These are phyloP conservation scores for Tolypeutes matacus DNA, from an alignment of 2,797 vertebrate genomes.

Conservation along the genomic window DNA sequence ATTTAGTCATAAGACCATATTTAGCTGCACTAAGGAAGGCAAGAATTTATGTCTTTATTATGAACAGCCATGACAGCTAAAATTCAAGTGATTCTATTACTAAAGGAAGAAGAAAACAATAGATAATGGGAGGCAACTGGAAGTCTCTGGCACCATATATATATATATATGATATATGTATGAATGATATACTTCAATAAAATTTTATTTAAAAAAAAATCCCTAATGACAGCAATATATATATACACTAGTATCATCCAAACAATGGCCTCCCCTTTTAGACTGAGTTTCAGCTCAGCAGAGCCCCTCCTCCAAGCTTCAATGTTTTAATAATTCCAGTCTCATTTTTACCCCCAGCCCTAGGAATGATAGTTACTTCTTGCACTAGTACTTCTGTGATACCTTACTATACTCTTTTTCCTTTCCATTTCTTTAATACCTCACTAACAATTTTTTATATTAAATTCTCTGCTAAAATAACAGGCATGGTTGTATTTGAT, in stretches of 20 bases:
- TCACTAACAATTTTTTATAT: not conserved
- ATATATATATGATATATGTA: no score
- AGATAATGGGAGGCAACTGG: not conserved
- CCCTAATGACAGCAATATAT: no score
- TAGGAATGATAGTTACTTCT: not conserved
- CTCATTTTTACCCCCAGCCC: not conserved
- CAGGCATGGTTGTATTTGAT: not conserved
- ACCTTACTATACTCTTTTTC: not conserved
- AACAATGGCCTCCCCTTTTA: not conserved
- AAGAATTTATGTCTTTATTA: not conserved
- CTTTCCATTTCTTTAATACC: not conserved
- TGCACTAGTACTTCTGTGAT: not conserved
- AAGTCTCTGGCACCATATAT: not conserved
- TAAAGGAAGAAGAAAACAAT: constrained; percentile 32
- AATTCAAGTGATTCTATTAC: not conserved
- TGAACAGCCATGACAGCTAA: not conserved
- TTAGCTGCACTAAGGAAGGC: not conserved
- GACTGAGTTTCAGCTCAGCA: not conserved
- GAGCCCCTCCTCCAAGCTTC: not conserved
- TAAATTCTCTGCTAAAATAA: not conserved
- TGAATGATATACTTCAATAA: no score
- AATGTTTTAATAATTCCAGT: not conserved
- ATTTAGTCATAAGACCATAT: not conserved
- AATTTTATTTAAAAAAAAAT: no score
- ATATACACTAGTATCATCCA: not conserved